Conservation (phyloP, 2,113 vertebrate species). For the Manacus vitellinus region DNA sequence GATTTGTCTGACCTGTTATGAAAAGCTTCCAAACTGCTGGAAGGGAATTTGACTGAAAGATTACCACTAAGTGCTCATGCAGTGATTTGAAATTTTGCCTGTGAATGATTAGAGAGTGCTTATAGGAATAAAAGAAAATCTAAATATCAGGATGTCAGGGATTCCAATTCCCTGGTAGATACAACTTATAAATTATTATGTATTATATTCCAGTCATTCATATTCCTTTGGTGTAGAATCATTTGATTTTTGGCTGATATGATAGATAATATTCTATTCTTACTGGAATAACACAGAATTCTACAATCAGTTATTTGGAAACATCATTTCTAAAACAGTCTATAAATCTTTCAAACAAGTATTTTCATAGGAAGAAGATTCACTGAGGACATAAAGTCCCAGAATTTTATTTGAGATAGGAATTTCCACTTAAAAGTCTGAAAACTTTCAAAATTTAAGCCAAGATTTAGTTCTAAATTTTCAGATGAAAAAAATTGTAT, state of each 20-base stretch:
- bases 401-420: neutral
- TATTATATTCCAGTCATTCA: neutral
- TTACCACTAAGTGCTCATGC: neutral
- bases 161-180: neutral
- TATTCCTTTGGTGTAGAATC: neutral
- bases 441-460: neutral
- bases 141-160: neutral
- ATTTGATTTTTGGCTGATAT: neutral
- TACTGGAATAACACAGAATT: neutral
- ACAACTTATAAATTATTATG: neutral
- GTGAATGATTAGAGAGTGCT: neutral
- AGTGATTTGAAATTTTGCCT: constrained; percentile 2
- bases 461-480: neutral
- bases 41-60: neutral
- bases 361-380: neutral
- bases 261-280: neutral
- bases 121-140: neutral
- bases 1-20: neutral
- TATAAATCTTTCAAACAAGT: neutral
- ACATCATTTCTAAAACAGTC: neutral
- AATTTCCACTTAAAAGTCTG: neutral
- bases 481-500: neutral
- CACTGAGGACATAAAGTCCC: neutral
- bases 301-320: constrained; percentile 37
- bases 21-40: constrained; percentile 13